Evolutionary conservation across 2,113 vertebrate species (phyloP).

Genomic region (Nannobrachium achirus): DNA sequence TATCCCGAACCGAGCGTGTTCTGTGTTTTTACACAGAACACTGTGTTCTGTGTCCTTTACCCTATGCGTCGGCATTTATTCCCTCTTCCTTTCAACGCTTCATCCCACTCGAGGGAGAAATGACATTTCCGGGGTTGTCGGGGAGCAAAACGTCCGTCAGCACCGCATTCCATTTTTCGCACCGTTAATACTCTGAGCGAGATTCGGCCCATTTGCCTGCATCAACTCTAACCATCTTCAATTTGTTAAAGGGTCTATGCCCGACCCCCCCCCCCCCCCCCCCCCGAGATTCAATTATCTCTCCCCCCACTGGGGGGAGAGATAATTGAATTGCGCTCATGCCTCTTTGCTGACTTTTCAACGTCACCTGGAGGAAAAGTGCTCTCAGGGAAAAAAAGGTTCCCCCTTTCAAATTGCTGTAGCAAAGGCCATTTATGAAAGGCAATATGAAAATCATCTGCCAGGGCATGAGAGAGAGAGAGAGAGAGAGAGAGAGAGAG

Average conservation of each 20-base stretch:
- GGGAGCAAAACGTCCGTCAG: slow-evolving; percentile 22
- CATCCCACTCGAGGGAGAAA: slow-evolving; percentile 39
- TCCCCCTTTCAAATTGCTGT: slow-evolving; percentile 39
- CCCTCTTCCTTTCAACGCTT: slow-evolving; percentile 26
- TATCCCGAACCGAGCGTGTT: no score
- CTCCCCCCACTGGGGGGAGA: slow-evolving; percentile 37
- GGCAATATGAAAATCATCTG: slow-evolving; percentile 46
- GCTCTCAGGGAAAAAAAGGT: slow-evolving; percentile 32
- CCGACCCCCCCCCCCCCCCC: background rate
- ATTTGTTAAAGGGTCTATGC: slow-evolving; percentile 66
- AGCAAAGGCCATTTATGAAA: slow-evolving; percentile 59
- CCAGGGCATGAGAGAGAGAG: slow-evolving; percentile 1
- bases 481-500: slow-evolving; percentile 3
- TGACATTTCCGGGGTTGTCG: slow-evolving; percentile 37
- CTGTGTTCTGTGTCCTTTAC: no score
- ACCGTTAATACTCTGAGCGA: slow-evolving; percentile 41
- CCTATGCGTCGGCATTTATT: slow-evolving; percentile 7
- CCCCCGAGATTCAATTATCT: no score
- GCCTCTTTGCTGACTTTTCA: slow-evolving; percentile 66
- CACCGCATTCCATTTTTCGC: background rate
- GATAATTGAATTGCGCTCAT: slow-evolving; percentile 70
- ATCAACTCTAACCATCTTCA: slow-evolving; percentile 64
- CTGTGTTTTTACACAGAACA: background rate
- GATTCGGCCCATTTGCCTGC: slow-evolving; percentile 66
- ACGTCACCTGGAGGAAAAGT: slow-evolving; percentile 47